Base-by-base conservation (phyloP, 2,797 vertebrate species). In the Sarcophilus harrisii region DNA sequence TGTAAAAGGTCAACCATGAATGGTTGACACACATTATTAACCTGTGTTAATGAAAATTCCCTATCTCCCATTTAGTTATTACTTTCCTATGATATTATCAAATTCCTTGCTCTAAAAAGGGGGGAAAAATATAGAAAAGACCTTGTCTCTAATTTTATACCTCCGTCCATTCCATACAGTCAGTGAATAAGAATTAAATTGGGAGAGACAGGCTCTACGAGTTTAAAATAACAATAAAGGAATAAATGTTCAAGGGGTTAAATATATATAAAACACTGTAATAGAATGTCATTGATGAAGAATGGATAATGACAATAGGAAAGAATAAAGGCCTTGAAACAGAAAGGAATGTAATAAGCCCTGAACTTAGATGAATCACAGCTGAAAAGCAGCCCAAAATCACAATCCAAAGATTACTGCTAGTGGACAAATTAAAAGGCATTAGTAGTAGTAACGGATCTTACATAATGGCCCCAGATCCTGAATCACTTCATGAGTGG, bases 361-460 rank as follows among this genome's bases (percentile, higher is more conserved):
- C 96, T 96, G 58, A 94, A 94, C 94, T 96, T 91, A 29, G 96
- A 96, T 95, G 60, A 96, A 94, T 96, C 93, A 92, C 38, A 92
- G 38, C 91, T 96, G 91, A 96, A 57, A 81, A 94, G 91, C 92
- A 96, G 38, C 94, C 73, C 87, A 96, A 95, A 94, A 90, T 92
- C 96, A 92, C 21, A 94, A 24, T 24, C 38, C 38, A 87, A 27
- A 87, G 38, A 38, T 92, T 91, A 59, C 27, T 54, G 87, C 94
- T 96, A 96, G 90, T 87, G 59, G 60, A 91, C 93, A 97, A 95
- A 96, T 95, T 89, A 96, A 96, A 96, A 97, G 90, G 91, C 73
- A 91, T 55, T 11, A 38, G 87, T 14, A 38, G 87, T 14, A 73
- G 52, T 18, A 24, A 89, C 94, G 81, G 93, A 27, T 58, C 60